These are phyloP conservation scores for Wiebesia pumilae DNA, from an alignment of 1,140 invertebrate species.

Conservation along the genomic window DNA sequence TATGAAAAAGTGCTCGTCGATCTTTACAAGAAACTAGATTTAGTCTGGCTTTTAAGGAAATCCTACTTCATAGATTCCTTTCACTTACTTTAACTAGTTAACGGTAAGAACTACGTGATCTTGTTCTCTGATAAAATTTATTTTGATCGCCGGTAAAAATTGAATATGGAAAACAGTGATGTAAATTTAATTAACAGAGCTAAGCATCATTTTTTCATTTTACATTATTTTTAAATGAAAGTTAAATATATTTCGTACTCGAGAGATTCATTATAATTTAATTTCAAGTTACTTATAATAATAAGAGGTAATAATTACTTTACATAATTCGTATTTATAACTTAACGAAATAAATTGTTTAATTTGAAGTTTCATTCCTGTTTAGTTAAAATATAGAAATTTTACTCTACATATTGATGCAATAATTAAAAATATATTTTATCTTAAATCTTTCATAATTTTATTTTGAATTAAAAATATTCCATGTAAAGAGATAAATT, in stretches of 20 bases:
- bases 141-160: not conserved
- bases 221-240: not conserved
- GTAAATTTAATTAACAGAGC: not conserved
- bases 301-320: not conserved
- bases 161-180: not conserved
- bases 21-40: slow-evolving; percentile 24
- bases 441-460: too few species aligned
- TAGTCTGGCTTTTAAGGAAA: slow-evolving; percentile 3
- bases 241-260: not conserved
- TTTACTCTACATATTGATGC: too few species aligned
- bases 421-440: too few species aligned
- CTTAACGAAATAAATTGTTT: too few species aligned
- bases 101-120: slow-evolving; percentile 46
- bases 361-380: too few species aligned
- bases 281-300: not conserved
- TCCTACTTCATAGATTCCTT: slow-evolving; percentile 38
- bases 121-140: slow-evolving; percentile 25
- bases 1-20: not conserved
- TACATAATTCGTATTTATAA: not conserved
- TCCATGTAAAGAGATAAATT: too few species aligned
- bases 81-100: slow-evolving; percentile 22
- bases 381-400: too few species aligned
- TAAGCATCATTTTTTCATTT: not conserved
- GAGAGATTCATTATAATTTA: not conserved
- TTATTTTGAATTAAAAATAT: too few species aligned